Percentiles rank a stretch among this genome's conserved stretches.
Evolutionary conservation across 2,113 vertebrate genomes (phyloP).

Genomic region (Phycodurus eques): DNA sequence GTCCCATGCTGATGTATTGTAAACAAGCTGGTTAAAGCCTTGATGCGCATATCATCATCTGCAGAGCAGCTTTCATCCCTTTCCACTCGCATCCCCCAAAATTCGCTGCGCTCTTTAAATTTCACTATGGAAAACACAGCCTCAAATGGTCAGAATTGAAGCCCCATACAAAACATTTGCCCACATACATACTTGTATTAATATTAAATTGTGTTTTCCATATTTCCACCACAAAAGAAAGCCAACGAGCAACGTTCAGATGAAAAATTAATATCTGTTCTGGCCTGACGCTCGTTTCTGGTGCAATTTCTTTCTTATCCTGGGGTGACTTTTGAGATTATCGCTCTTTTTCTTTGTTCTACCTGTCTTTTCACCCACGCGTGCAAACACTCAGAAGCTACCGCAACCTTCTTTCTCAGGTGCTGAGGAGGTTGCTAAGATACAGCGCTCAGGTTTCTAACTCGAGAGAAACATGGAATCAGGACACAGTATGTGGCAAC

Average conservation of each 20-base stretch:
- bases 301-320: slow-evolving; percentile 21
- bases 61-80: slow-evolving; percentile 6
- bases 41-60: slow-evolving; percentile 7
- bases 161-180: not conserved
- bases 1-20: slow-evolving; percentile 36
- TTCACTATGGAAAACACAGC: slow-evolving; percentile 10
- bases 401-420: slow-evolving; percentile 30
- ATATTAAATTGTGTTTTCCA: slow-evolving; percentile 42
- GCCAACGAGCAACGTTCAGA: slow-evolving; percentile 20
- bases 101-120: not conserved
- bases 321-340: not conserved
- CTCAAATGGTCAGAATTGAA: not conserved
- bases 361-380: slow-evolving; percentile 4
- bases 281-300: not conserved
- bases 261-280: slow-evolving; percentile 46
- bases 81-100: slow-evolving; percentile 10
- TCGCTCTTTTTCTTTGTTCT: not conserved
- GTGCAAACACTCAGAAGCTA: slow-evolving; percentile 13
- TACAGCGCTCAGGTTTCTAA: slow-evolving; percentile 32
- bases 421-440: slow-evolving; percentile 59
- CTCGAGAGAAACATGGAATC: slow-evolving; percentile 14
- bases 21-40: slow-evolving; percentile 23
- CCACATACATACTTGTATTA: slow-evolving; percentile 15
- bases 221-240: slow-evolving; percentile 24
- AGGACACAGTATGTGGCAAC: slow-evolving; percentile 7